Evolutionary conservation across 30 jellyfish, hydroid and myxozoan genomes (phyloP), one percentile per base, ranked within the genome.

Genomic region (Hydractinia symbiolongicarpus): DNA sequence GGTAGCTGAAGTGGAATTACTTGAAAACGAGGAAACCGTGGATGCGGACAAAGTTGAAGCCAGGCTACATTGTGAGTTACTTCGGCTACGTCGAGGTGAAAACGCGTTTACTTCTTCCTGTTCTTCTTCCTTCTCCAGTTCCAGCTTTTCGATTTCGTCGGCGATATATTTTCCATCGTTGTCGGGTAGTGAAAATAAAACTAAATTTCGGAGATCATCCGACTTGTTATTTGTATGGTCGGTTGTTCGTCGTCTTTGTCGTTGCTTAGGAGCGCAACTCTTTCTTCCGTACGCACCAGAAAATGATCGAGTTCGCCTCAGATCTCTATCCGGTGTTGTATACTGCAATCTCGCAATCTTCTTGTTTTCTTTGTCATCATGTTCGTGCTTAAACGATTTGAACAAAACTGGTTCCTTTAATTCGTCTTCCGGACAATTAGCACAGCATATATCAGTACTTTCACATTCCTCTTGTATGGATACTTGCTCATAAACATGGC

Each of bases 11-110:
- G 52, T 64, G 9, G 74, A 64, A 20, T 55, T 20, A 15, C 54
- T 71, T 49, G 80, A 30, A 50, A 71, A 71, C n/a, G 80, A 71
- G 9, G 80, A 71, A 13, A 71, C 30, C n/a, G 80, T 19, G 9
- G 80, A 71, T 6, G 80, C 15, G 1, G 80, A 71, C 19, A 64
- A 51, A 13, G 52, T 64, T 9, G 80, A 71, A 19, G 40, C 51
- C 67, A 71, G 51, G n/a, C 80, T 71, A 53, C 80, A 19, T 71
- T 71, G 80, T 15, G 80, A 71, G 9, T 30, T 20, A 20, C 14
- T n/a, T 8, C 80, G 80, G n/a, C 80, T 71, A 64, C 40, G 52
- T 13, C 52, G 4, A 7, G 40, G 74, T 64, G 40, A 64, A 6
- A n/a, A 19, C 80, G 40, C 80, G 68, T 20, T 19, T 71, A 64